Evolutionary conservation across 2,113 vertebrate genomes (phyloP).

Genomic region (Mellivora capensis): DNA sequence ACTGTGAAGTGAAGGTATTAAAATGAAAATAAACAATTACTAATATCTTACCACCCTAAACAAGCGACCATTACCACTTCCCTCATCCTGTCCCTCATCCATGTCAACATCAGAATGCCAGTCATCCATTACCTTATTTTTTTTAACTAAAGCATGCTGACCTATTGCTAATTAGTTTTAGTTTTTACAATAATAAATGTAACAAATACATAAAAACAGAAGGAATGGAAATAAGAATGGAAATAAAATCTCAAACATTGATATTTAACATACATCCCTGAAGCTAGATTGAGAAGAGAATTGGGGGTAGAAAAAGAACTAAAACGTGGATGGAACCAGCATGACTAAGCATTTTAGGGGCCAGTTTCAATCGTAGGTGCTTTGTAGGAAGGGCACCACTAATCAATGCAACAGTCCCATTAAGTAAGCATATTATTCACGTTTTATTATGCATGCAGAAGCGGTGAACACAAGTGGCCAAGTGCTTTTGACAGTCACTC

Average conservation of each 20-base stretch:
- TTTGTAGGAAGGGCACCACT: neutral
- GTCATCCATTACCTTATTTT: neutral
- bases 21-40: neutral
- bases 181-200: neutral
- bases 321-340: neutral
- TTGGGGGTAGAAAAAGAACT: neutral
- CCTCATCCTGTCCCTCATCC: rapidly evolving
- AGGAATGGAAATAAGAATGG: neutral
- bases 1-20: neutral
- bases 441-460: neutral
- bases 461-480: neutral
- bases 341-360: too few relatives aligned
- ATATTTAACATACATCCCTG: neutral
- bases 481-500: neutral
- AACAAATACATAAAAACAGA: neutral
- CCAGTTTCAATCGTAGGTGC: neutral
- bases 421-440: neutral
- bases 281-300: neutral
- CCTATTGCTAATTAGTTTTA: neutral
- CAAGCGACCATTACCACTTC: neutral
- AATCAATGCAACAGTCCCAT: neutral
- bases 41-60: neutral
- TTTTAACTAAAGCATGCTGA: neutral
- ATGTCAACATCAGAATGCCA: too few relatives aligned
- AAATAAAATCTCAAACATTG: neutral